Evolutionary conservation across 2,113 vertebrate species (phyloP).

Genomic region (Alligator sinensis): DNA sequence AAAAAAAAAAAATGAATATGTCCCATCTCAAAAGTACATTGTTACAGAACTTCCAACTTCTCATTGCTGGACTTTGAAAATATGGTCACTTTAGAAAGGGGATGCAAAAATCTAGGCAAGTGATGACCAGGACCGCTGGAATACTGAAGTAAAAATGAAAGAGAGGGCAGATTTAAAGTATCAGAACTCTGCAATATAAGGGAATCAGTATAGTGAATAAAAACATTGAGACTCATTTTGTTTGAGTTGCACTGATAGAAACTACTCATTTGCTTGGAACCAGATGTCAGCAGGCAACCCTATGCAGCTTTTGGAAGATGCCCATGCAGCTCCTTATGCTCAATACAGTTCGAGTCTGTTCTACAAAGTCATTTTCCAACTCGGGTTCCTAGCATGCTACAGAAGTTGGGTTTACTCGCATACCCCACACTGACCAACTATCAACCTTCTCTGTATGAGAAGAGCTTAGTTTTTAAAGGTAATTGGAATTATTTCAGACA

Average conservation of each 20-base stretch:
- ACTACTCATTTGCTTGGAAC: no score
- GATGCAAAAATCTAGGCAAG: background rate
- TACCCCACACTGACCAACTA: background rate
- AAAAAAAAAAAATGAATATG: background rate
- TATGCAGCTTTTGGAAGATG: no score
- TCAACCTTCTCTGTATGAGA: fast-evolving
- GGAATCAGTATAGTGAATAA: background rate
- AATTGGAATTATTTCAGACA: background rate
- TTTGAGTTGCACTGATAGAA: no score
- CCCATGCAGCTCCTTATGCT: background rate
- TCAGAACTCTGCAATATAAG: background rate
- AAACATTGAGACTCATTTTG: background rate
- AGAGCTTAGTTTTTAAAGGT: fast-evolving
- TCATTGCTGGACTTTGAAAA: background rate
- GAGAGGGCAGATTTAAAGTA: background rate
- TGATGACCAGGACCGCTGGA: background rate
- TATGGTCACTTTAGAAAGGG: background rate
- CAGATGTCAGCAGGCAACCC: no score
- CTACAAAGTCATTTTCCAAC: background rate
- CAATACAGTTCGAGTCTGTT: background rate
- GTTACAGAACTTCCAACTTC: background rate
- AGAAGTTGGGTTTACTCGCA: background rate
- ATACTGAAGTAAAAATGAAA: background rate
- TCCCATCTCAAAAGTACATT: background rate
- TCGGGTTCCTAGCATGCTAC: background rate